Percentiles rank a stretch among this genome's conserved stretches.
Conservation (phyloP, 1,140 invertebrate genomes). For the Wiebesia pumilae region DNA sequence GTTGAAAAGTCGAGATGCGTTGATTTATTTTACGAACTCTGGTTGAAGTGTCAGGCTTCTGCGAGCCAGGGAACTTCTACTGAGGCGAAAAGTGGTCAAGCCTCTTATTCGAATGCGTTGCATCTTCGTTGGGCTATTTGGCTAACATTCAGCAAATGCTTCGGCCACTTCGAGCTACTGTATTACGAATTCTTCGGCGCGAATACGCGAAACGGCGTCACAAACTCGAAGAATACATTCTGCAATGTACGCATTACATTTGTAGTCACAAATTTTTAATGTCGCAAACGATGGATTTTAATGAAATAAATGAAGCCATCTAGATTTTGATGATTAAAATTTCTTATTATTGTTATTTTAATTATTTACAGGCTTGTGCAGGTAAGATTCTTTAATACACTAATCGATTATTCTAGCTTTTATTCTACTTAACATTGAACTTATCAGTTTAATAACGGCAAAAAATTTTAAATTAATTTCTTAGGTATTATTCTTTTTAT, state of each 20-base stretch:
- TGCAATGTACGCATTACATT: background rate
- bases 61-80: slow-evolving; percentile 6
- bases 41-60: slow-evolving; percentile 35
- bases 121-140: slow-evolving; percentile 34
- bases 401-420: background rate
- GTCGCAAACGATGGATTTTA: background rate
- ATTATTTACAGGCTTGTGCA: background rate
- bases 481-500: background rate
- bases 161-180: background rate
- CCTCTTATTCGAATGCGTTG: background rate
- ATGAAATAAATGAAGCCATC: too few species aligned
- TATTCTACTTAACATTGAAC: background rate
- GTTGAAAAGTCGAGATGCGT: slow-evolving; percentile 10
- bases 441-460: background rate
- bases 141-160: slow-evolving; percentile 45
- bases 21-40: slow-evolving; percentile 49
- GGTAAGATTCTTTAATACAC: background rate
- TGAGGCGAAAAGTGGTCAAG: background rate
- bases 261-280: background rate
- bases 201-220: background rate
- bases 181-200: background rate
- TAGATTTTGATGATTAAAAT: too few species aligned
- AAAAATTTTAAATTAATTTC: background rate
- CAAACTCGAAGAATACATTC: background rate
- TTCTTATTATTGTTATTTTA: background rate